Conservation (phyloP, 2,113 vertebrate genomes). For the Prunella fulvescens region DNA sequence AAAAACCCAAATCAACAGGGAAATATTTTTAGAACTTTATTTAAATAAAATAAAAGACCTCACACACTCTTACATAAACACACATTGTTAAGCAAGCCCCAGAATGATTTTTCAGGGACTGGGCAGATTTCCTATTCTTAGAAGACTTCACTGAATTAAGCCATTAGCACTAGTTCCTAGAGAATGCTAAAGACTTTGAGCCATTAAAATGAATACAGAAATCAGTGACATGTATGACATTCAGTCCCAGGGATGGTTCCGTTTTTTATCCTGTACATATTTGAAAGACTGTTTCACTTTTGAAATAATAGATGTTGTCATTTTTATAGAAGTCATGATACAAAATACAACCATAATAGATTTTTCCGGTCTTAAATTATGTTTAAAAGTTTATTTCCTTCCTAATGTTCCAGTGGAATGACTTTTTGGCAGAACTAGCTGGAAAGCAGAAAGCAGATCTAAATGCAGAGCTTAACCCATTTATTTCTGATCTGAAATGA, state of each 20-base stretch:
- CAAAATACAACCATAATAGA: conserved; percentile 26
- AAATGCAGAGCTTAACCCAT: conserved; percentile 25
- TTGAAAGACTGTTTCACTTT: background rate
- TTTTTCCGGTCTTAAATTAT: conserved; percentile 43
- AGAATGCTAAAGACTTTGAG: background rate
- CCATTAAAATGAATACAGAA: background rate
- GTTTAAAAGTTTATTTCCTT: conserved; percentile 64
- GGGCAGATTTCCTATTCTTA: background rate
- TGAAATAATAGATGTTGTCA: background rate
- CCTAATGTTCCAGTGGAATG: conserved; percentile 48
- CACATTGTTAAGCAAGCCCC: background rate
- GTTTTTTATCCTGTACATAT: background rate
- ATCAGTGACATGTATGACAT: background rate
- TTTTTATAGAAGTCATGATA: background rate
- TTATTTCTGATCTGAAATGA: background rate
- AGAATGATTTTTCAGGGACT: background rate
- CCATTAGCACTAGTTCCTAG: background rate
- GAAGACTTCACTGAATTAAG: background rate
- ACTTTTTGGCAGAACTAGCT: conserved; percentile 28
- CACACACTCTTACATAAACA: background rate
- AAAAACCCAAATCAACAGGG: background rate
- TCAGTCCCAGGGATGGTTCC: background rate
- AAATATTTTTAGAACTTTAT: background rate
- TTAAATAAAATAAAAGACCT: background rate
- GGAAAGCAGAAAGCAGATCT: conserved; percentile 14